These are phyloP conservation scores for Turritopsis dohrnii DNA, from an alignment of 30 jellyfish, hydroid and myxozoan species.

Conservation along the genomic window DNA sequence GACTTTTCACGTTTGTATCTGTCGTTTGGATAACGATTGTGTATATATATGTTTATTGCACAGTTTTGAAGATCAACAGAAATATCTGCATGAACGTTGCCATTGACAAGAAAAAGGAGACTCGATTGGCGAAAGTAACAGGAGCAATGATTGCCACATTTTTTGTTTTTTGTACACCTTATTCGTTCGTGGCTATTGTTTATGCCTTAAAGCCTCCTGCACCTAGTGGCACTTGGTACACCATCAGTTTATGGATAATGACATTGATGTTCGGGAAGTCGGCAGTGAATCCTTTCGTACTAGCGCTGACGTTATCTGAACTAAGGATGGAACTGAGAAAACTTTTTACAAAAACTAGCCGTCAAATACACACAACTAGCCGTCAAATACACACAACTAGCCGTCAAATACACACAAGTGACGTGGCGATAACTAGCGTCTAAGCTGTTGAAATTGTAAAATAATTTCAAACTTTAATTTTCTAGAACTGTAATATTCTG, in stretches of 20 bases:
- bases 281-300: background rate
- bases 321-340: background rate
- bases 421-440: too few relatives aligned
- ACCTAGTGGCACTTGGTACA: background rate
- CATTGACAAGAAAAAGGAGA: background rate
- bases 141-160: conserved; percentile 2
- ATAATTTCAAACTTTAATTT: too few relatives aligned
- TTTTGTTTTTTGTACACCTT: background rate
- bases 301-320: background rate
- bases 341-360: background rate
- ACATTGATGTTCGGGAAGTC: background rate
- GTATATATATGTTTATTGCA: background rate
- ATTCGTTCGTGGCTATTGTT: background rate
- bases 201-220: background rate
- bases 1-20: background rate
- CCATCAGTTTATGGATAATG: background rate
- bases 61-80: conserved; percentile 6
- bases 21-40: background rate
- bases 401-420: too few relatives aligned
- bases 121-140: conserved; percentile 5
- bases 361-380: background rate
- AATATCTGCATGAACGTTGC: background rate
- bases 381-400: too few relatives aligned
- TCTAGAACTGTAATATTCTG: too few relatives aligned
- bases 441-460: too few relatives aligned